Evolutionary conservation across 2,888 invertebrate species (phyloP), one percentile per base, ranked within the genome.

Genomic region (Hymenopus coronatus): DNA sequence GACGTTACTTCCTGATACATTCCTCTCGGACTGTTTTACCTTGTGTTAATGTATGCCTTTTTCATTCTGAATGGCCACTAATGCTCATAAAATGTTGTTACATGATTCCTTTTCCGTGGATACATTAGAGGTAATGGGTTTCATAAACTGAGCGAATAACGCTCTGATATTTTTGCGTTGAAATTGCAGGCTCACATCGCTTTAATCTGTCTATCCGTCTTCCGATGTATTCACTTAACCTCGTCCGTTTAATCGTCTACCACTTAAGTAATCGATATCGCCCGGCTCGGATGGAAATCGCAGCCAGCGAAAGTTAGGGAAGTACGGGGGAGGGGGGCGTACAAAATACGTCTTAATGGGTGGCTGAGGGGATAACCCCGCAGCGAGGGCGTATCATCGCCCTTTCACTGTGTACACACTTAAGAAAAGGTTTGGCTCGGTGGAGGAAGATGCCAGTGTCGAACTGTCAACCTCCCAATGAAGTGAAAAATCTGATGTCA

Each of bases 221-320:
- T 70, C 20, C 54, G 54, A 25, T 70, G 54, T 70, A 70, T 70
- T 70, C 54, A 70, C 54, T 70, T 70, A 70, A 70, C 20, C 54
- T 70, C 54, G 8, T 87, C 12, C 28, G 14, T 87, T 87, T 88
- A 88, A 88, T 88, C 88, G 88, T 84, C 88, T 88, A 84, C 88
- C 88, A 88, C 82, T 88, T 85, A 88, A 82, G 84, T 84, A 85
- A 88, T 88, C 84, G 85, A 88, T 88, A 88, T 81, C 28, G 30
- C 81, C 84, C 20, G 20, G 20, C 54, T 70, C 54, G 54, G 54
- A 70, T 70, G 54, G 54, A 70, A 70, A 70, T 70, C 54, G 54
- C 54, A 70, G 54, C 54, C 54, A 70, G 54, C 54, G 20, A 70
- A 25, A 70, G 54, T 70, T 70, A 70, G 20, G 54, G 54, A 20